phyloP scores from a whole-genome alignment of 2,797 vertebrate genomes.

The Acridotheres tristis region DNA sequence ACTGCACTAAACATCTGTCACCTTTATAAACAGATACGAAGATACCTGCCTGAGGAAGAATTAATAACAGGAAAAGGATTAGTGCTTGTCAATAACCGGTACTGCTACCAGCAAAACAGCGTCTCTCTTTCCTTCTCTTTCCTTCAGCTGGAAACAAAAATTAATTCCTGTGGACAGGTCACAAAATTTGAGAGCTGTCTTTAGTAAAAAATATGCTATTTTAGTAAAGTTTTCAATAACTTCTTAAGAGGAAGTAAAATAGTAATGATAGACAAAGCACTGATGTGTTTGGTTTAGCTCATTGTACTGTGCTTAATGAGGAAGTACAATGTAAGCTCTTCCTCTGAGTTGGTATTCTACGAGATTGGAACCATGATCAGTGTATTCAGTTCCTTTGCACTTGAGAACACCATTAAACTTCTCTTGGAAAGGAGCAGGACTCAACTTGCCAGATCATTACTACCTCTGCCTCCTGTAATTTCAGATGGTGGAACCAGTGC shows the following conservation, averaged over 20 bases:
- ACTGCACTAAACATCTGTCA: background rate
- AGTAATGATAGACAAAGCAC: background rate
- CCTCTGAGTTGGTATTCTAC: background rate
- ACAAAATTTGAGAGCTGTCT: background rate
- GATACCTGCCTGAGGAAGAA: background rate
- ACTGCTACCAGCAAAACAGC: background rate
- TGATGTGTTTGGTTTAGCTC: background rate
- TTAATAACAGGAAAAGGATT: background rate
- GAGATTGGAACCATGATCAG: background rate
- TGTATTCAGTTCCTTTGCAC: background rate
- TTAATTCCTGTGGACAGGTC: background rate
- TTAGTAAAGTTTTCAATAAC: background rate
- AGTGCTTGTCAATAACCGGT: background rate
- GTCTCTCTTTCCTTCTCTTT: background rate
- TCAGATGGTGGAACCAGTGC: background rate
- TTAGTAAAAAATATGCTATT: background rate
- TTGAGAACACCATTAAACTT: background rate
- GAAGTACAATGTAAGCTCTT: background rate
- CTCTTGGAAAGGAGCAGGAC: background rate
- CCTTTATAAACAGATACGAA: background rate
- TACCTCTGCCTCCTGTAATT: background rate
- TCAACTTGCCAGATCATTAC: background rate
- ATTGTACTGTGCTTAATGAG: rapidly evolving
- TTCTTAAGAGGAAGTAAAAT: background rate
- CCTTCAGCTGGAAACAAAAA: background rate